These are phyloP conservation scores for Orestias chungarensis DNA, from an alignment of 2,797 vertebrate species.

Conservation along the genomic window DNA sequence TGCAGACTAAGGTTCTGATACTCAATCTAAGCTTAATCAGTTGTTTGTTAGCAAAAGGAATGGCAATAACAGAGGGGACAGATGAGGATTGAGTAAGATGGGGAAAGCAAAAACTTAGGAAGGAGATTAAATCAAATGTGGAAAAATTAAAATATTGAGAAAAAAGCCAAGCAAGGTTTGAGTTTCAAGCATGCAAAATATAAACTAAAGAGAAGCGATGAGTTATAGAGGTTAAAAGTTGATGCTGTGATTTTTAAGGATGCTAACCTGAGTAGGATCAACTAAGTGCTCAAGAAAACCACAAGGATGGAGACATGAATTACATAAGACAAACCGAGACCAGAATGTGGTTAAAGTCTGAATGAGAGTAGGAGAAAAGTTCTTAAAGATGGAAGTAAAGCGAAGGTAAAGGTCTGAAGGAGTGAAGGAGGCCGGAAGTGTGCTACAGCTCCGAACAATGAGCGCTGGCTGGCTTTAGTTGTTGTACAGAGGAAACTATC, in stretches of 20 bases:
- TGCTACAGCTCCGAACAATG: constrained; percentile 72
- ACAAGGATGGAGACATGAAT: neutral
- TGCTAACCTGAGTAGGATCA: neutral
- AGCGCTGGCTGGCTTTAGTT: constrained; percentile 55
- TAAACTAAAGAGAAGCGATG: neutral
- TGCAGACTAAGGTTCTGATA: no score
- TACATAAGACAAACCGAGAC: neutral
- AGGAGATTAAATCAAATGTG: neutral
- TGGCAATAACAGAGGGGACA: no score
- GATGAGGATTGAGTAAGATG: no score
- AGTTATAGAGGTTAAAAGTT: neutral
- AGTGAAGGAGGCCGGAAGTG: constrained; percentile 69
- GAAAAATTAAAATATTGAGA: neutral
- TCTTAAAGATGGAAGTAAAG: constrained; percentile 2
- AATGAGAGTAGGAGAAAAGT: neutral
- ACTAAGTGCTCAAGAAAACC: neutral
- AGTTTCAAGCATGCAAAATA: neutral
- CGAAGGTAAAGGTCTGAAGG: constrained; percentile 31
- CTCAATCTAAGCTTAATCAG: no score
- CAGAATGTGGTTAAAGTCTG: constrained; percentile 15
- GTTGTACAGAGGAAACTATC: constrained; percentile 61
- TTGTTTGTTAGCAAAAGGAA: no score
- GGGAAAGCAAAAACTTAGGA: neutral
- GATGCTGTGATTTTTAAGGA: neutral
- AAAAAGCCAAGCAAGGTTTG: no score